Base-by-base conservation (phyloP, 2,888 invertebrate genomes). In the Cephus spinipes region DNA sequence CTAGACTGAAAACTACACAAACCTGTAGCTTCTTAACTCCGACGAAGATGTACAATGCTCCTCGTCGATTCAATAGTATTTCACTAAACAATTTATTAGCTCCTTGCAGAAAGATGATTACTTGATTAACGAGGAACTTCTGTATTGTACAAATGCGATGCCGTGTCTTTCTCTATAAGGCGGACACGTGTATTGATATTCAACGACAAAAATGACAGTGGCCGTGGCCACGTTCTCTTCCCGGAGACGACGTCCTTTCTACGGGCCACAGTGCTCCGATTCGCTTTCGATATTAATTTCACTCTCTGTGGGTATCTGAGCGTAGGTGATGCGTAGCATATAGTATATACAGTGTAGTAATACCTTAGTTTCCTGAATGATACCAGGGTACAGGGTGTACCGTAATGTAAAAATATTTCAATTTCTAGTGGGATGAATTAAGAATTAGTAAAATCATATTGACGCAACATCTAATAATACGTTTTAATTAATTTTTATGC, bases 281-380 rank as follows among this genome's bases (percentile, higher is more conserved):
- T 79, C 75, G 77, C 68, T 78, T 73, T 75, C 68, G 68, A 76
- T 76, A 76, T 79, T 77, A 79, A 79, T 79, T 79, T 79, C 77
- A 75, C 77, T 75, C 75, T 79, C 77, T 9, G 23, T 9, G 55
- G 55, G 23, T 55, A 55, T 55, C 55, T 9, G 9, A 23, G 55
- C 55, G 23, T 55, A 23, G 55, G 23, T 9, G 55, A 55, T 55
- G 55, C 9, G 2, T 55, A 55, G 55, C 23, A 35, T 12, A 55
- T 55, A 55, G 6, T 55, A 55, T 55, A 23, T 23, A 23, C 55
- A 9, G 9, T 55, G 23, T 23, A 55, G 55, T 23, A 55, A 23
- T 55, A 55, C 55, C 55, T 55, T 2, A 55, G 23, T 55, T 55
- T 55, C 55, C 9, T 55, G 55, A 23, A 9, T 55, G 55, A 55